Percentiles rank a stretch among this genome's conserved stretches.
These are phyloP conservation scores for Tachina grossa DNA, from an alignment of 2,888 invertebrate genomes.

Conservation along the genomic window DNA sequence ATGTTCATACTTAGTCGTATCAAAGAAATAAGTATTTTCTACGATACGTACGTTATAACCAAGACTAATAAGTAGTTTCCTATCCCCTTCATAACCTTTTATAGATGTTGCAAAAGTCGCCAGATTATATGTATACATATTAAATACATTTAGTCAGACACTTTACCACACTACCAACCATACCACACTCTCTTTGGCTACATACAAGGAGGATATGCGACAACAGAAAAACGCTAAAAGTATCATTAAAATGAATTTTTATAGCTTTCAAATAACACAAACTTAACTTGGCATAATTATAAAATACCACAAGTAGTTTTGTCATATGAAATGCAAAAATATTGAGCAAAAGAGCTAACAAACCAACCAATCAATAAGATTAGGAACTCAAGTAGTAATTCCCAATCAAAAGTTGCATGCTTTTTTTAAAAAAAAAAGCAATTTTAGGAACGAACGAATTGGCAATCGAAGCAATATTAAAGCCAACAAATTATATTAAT, in stretches of 20 bases:
- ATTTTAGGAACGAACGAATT: conserved; percentile 20
- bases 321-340: conserved; percentile 51
- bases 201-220: conserved; percentile 31
- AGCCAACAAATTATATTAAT: conserved; percentile 73
- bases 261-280: conserved; percentile 67
- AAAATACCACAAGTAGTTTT: conserved; percentile 65
- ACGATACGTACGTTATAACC: conserved; percentile 7
- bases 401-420: conserved; percentile 64
- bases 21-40: conserved; percentile 34
- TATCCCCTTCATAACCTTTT: conserved; percentile 38
- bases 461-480: conserved; percentile 57
- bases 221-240: conserved; percentile 39
- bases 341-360: conserved; percentile 8
- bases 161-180: background rate
- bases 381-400: conserved; percentile 52
- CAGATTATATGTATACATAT: conserved; percentile 43
- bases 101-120: conserved; percentile 22
- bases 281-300: conserved; percentile 73
- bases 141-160: conserved; percentile 10
- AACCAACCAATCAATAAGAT: conserved; percentile 61
- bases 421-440: conserved; percentile 24
- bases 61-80: conserved; percentile 31
- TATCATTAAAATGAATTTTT: conserved; percentile 70
- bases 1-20: conserved; percentile 44
- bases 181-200: background rate